Evolutionary conservation across 2,888 invertebrate species (phyloP), one percentile per base, ranked within the genome.

Genomic region (Liposcelis brunnea): DNA sequence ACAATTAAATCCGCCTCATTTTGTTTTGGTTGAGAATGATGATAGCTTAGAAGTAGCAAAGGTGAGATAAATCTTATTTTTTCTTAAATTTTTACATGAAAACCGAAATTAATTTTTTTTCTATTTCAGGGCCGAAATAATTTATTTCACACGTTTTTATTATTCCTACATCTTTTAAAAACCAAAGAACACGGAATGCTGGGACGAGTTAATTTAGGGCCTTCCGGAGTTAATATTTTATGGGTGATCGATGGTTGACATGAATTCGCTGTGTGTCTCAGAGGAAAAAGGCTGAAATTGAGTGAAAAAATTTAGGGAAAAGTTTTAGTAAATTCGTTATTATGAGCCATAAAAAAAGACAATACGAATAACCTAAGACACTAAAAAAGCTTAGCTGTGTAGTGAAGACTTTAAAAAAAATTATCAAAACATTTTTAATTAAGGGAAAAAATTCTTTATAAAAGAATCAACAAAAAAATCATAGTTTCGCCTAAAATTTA

Each of bases 181-280:
- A 71, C 69, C 50, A 73, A 77, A 53, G 76, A 81, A 54, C 72
- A 77, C 52, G 81, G 81, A 14, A 75, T 80, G 70, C 63, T 86
- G 35, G 84, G 83, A 58, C 72, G 78, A 56, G 78, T 81, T 40
- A 77, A 84, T 62, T 64, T 85, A 42, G 84, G 83, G 38, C 70
- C 73, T 59, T 78, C 81, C 43, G 85, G 85, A 45, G 74, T 91
- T 52, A 91, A 91, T 64, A 73, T 90, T 64, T 67, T 85, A 49
- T 84, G 85, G 77, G 75, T 84, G 52, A 76, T 84, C 53, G 76
- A 77, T 11, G 16, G 19, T 19, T 33, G n/a, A 48, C 46, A 11
- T 35, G 32, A 37, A 57, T 58, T 38, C 55, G 58, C 47, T 58
- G 59, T 56, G 56, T 48, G 4, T 52, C 48, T 48, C 16, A 4